Conservation (phyloP, 2,113 vertebrate genomes). For the Dryoscopus gambensis region DNA sequence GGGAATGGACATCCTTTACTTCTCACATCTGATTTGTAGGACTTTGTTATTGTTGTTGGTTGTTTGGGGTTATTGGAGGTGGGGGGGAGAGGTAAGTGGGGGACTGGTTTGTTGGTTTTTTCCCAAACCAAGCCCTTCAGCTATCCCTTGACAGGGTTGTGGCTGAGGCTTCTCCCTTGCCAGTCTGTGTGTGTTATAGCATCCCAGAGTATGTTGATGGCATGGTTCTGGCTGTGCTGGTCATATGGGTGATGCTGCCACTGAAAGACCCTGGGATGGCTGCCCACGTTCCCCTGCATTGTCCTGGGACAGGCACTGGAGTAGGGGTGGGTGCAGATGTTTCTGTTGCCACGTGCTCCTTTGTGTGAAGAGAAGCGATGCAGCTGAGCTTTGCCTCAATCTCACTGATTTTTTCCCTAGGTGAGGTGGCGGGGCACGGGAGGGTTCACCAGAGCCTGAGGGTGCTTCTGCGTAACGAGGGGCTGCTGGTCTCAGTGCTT, state of each 20-base stretch:
- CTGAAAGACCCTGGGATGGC: neutral
- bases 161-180: neutral
- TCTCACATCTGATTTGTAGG: neutral
- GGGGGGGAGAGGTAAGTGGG: accelerated
- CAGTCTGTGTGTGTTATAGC: neutral
- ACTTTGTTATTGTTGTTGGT: neutral
- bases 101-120: neutral
- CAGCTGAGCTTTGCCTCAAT: neutral
- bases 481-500: accelerated
- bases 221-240: neutral
- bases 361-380: neutral
- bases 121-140: neutral
- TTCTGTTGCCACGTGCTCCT: neutral
- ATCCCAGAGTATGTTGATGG: neutral
- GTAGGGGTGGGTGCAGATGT: neutral
- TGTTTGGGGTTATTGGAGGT: accelerated
- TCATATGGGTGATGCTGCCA: neutral
- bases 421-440: neutral
- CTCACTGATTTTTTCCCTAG: neutral
- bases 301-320: neutral
- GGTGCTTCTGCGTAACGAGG: neutral
- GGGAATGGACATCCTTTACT: accelerated
- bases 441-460: neutral
- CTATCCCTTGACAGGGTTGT: neutral
- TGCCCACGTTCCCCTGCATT: neutral